phyloP scores from a whole-genome alignment of 2,888 invertebrate genomes.

The Mythimna impura region DNA sequence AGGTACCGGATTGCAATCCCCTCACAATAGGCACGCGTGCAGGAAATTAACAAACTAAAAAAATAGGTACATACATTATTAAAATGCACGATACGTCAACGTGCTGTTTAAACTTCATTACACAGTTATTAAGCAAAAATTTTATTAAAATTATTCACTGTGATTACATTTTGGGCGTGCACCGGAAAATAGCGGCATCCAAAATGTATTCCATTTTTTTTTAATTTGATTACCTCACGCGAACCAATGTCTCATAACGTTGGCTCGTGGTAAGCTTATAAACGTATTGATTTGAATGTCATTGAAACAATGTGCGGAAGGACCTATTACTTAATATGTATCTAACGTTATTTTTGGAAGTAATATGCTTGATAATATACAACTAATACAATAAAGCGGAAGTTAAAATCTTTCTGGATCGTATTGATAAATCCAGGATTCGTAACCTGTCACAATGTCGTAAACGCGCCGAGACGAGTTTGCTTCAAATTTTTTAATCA shows the following conservation, averaged over 20 bases:
- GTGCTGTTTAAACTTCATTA: constrained; percentile 77
- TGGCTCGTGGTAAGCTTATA: constrained; percentile 71
- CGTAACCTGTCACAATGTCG: too few species aligned
- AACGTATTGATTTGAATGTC: constrained; percentile 68
- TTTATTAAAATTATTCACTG: constrained; percentile 77
- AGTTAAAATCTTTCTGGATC: too few species aligned
- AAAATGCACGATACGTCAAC: constrained; percentile 60
- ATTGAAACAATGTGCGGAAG: constrained; percentile 63
- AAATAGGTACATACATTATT: constrained; percentile 23
- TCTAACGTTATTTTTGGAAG: constrained; percentile 26
- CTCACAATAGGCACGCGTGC: constrained; percentile 19
- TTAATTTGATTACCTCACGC: constrained; percentile 63
- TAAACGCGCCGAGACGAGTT: too few species aligned
- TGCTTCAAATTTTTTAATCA: too few species aligned
- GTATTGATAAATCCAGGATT: too few species aligned
- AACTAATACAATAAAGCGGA: too few species aligned
- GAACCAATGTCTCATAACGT: constrained; percentile 70
- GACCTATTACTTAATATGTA: constrained; percentile 45
- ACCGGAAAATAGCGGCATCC: constrained; percentile 80
- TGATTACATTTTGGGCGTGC: constrained; percentile 69
- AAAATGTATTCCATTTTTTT: constrained; percentile 53
- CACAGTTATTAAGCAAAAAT: constrained; percentile 80
- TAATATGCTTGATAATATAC: constrained; percentile 10
- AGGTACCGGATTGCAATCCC: too few species aligned
- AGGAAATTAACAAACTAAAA: constrained; percentile 55